Percentiles rank a stretch among this genome's conserved stretches.
Evolutionary conservation across 2,888 invertebrate species (phyloP).

Genomic region (Stenotaenia linearis): DNA sequence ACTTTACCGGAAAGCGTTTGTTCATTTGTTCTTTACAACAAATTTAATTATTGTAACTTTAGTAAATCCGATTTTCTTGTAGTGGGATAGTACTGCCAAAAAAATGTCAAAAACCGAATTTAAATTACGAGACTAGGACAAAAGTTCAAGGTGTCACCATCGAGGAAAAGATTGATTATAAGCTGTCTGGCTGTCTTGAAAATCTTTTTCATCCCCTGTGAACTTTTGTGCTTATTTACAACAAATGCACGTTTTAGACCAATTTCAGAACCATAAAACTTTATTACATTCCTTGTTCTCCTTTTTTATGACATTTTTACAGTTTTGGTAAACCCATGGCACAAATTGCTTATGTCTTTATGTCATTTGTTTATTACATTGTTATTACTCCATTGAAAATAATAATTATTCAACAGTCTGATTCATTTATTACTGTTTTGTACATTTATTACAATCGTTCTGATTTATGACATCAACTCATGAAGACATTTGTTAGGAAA

Average conservation of each 20-base stretch:
- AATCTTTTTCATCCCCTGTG: neutral
- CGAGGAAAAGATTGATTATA: neutral
- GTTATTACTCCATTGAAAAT: neutral
- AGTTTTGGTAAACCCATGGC: neutral
- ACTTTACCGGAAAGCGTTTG: no score
- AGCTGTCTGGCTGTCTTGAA: neutral
- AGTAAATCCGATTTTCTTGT: no score
- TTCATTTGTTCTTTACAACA: no score
- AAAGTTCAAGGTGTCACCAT: neutral
- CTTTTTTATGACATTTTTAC: neutral
- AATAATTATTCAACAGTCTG: neutral
- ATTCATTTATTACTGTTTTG: neutral
- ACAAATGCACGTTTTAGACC: no score
- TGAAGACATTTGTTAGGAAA: no score
- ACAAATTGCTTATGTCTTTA: neutral
- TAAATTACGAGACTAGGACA: neutral
- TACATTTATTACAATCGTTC: neutral
- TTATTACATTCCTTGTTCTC: neutral
- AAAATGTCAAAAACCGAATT: neutral
- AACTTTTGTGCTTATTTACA: neutral
- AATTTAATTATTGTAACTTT: no score
- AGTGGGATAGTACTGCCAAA: neutral
- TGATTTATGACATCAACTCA: neutral
- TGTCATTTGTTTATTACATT: neutral
- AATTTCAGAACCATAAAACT: no score